Evolutionary conservation across 2,888 invertebrate genomes (phyloP).

Genomic region (Macroteleia sp.): DNA sequence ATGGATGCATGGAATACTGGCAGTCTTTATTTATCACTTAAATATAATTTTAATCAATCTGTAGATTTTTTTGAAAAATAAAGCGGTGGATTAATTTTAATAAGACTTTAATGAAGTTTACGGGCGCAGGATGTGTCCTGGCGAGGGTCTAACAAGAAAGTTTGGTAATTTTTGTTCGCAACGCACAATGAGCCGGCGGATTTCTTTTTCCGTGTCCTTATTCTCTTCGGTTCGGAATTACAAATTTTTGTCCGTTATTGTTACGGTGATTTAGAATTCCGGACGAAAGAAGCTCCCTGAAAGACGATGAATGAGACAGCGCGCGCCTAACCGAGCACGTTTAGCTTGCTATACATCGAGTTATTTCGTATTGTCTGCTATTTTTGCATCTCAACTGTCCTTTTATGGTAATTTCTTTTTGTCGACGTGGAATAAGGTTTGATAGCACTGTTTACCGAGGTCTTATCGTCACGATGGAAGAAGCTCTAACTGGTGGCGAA

Average conservation of each 20-base stretch:
- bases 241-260: constrained; percentile 75
- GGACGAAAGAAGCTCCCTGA: constrained; percentile 57
- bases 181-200: constrained; percentile 79
- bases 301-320: constrained; percentile 25
- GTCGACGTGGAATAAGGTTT: not conserved
- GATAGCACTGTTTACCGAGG: constrained; percentile 33
- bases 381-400: constrained; percentile 6
- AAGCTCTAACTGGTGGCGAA: too few species aligned
- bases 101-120: constrained; percentile 56
- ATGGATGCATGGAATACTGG: too few species aligned
- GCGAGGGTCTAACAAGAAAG: too few species aligned
- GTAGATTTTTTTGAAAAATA: too few species aligned
- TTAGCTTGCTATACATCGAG: too few species aligned
- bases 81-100: constrained; percentile 50
- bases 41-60: too few species aligned
- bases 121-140: constrained; percentile 41
- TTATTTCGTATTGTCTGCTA: constrained; percentile 35
- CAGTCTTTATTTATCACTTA: too few species aligned
- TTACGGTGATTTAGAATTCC: constrained; percentile 71
- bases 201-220: constrained; percentile 77
- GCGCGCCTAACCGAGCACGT: too few species aligned
- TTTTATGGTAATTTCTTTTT: constrained; percentile 46
- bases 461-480: constrained; percentile 51
- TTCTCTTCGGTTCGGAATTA: constrained; percentile 80
- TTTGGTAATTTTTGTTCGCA: constrained; percentile 75